These are phyloP conservation scores for Hyperoplus immaculatus DNA, from an alignment of 2,797 vertebrate genomes.

Conservation along the genomic window DNA sequence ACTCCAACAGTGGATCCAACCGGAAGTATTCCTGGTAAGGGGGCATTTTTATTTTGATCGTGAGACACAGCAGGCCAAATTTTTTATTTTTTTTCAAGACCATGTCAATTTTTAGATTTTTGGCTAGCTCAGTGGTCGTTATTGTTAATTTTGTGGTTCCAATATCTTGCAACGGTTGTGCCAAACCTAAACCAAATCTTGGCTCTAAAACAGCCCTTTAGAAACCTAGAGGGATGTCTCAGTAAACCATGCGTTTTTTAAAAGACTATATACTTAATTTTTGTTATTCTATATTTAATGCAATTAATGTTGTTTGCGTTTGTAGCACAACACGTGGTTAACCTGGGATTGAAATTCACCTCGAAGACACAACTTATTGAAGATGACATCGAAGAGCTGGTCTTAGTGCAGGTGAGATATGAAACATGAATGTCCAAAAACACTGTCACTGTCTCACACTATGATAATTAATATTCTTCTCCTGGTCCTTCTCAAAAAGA, in stretches of 20 bases:
- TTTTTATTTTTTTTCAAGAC: not conserved
- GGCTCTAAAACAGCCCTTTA: not conserved
- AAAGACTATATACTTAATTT: not conserved
- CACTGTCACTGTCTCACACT: not conserved
- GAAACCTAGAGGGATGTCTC: not conserved
- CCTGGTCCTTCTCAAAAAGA: not conserved
- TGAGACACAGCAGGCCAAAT: not conserved
- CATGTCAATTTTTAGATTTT: not conserved
- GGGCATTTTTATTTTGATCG: not conserved
- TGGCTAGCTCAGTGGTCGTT: not conserved
- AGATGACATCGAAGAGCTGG: conserved; percentile 13
- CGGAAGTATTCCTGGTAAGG: not conserved
- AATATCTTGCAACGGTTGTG: not conserved
- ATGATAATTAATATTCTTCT: not conserved
- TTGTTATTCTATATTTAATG: not conserved
- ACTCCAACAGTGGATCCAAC: too few species aligned
- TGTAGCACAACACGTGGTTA: conserved; percentile 7
- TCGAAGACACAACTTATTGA: conserved; percentile 1
- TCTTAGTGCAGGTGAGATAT: conserved; percentile 17
- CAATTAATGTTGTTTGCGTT: not conserved
- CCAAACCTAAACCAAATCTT: not conserved
- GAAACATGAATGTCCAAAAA: not conserved
- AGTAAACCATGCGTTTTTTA: not conserved
- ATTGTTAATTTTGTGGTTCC: not conserved
- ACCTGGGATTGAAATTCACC: conserved; percentile 6